Evolutionary conservation across 2,888 invertebrate genomes (phyloP).

Genomic region (Malacosoma neustria): DNA sequence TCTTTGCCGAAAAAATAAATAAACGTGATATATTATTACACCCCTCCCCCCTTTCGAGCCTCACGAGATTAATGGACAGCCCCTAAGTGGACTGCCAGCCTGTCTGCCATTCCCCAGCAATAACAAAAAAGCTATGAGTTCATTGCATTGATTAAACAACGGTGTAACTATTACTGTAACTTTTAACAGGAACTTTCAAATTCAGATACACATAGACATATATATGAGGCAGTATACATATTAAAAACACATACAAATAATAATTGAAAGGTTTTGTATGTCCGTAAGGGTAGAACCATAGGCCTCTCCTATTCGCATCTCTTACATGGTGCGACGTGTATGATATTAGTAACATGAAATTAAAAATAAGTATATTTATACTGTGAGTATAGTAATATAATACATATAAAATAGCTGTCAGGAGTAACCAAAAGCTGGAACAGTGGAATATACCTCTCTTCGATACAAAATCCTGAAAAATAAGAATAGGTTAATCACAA

Average conservation of each 20-base stretch:
- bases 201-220: conserved; percentile 27
- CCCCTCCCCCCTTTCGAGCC: no score
- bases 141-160: not conserved
- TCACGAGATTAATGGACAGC: no score
- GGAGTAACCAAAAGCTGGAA: conserved; percentile 39
- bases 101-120: no score
- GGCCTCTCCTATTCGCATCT: conserved; percentile 47
- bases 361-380: conserved; percentile 31
- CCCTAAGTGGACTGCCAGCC: no score
- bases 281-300: conserved; percentile 55
- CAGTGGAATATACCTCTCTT: conserved; percentile 50
- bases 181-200: conserved; percentile 21
- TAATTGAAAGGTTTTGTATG: conserved; percentile 37
- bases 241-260: conserved; percentile 31
- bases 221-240: conserved; percentile 33
- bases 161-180: not conserved
- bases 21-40: no score
- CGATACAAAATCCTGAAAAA: not conserved
- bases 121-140: no score
- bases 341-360: conserved; percentile 44
- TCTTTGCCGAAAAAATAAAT: no score
- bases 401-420: conserved; percentile 23
- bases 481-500: not conserved
- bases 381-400: conserved; percentile 37
- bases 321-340: conserved; percentile 49